Percentiles rank a stretch among this genome's conserved stretches.
phyloP scores from a whole-genome alignment of 1,140 invertebrate species.

The Penaeus japonicus region DNA sequence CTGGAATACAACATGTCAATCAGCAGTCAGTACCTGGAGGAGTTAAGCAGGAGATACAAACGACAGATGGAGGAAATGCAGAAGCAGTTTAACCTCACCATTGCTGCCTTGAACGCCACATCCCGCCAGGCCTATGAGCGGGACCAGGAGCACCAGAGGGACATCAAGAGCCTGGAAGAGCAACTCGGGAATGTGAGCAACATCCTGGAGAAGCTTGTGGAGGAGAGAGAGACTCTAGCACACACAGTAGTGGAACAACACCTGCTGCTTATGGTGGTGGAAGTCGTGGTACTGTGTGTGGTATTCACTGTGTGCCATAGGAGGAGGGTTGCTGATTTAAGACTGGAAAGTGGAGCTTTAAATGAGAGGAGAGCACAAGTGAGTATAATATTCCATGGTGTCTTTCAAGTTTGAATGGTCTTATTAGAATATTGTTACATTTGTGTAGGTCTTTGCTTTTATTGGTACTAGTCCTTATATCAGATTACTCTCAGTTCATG shows the following conservation, averaged over 20 bases:
- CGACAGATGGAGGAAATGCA: slow-evolving; percentile 96
- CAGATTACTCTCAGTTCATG: background rate
- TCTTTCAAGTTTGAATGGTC: background rate
- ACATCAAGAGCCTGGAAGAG: slow-evolving; percentile 43
- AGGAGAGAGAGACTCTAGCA: slow-evolving; percentile 62
- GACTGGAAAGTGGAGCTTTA: slow-evolving; percentile 20
- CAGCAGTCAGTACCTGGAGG: slow-evolving; percentile 93
- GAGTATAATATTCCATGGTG: background rate
- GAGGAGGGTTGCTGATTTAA: slow-evolving; percentile 57
- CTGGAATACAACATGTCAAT: slow-evolving; percentile 96
- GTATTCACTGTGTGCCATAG: slow-evolving; percentile 67
- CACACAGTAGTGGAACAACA: slow-evolving; percentile 65
- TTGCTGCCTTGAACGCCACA: slow-evolving; percentile 78
- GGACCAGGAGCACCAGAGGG: slow-evolving; percentile 44
- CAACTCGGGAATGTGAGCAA: slow-evolving; percentile 26
- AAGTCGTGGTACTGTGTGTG: slow-evolving; percentile 67
- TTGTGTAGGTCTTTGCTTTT: background rate
- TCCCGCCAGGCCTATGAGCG: slow-evolving; percentile 40
- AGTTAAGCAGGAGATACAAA: slow-evolving; percentile 91
- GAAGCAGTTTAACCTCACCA: slow-evolving; percentile 81
- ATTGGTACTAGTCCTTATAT: background rate
- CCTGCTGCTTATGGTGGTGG: slow-evolving; percentile 67
- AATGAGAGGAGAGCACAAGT: slow-evolving; percentile 30
- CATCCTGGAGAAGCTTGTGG: slow-evolving; percentile 63
- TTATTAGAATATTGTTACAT: background rate